Evolutionary conservation across 2,888 invertebrate species (phyloP).

Genomic region (Hipparchia sbordonii): DNA sequence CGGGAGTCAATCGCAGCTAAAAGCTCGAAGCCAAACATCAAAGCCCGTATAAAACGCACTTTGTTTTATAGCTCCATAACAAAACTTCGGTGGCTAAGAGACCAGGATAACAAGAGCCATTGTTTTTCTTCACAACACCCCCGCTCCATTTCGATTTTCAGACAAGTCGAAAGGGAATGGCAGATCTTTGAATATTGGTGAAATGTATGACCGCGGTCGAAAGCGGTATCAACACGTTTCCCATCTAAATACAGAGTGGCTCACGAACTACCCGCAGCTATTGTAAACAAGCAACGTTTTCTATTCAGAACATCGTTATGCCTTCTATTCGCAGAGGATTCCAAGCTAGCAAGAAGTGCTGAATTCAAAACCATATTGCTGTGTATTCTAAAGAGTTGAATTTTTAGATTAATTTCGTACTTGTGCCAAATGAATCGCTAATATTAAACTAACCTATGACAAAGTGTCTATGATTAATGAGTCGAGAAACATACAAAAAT

Average conservation of each 20-base stretch:
- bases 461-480: too few relatives aligned
- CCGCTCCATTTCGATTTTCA: slow-evolving; percentile 39
- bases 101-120: slow-evolving; percentile 53
- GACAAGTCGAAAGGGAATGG: slow-evolving; percentile 45
- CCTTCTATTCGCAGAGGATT: slow-evolving; percentile 56
- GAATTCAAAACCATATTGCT: neutral
- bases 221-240: slow-evolving; percentile 70
- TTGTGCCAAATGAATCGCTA: too few relatives aligned
- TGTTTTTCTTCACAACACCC: slow-evolving; percentile 51
- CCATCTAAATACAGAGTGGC: slow-evolving; percentile 75
- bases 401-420: too few relatives aligned
- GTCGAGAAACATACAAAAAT: too few relatives aligned
- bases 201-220: slow-evolving; percentile 62
- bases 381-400: too few relatives aligned
- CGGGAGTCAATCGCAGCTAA: slow-evolving; percentile 69
- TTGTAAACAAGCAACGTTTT: slow-evolving; percentile 77
- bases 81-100: slow-evolving; percentile 32
- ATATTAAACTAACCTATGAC: too few relatives aligned
- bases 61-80: slow-evolving; percentile 75
- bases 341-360: neutral
- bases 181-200: slow-evolving; percentile 58
- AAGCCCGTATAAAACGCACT: slow-evolving; percentile 77
- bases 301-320: slow-evolving; percentile 76
- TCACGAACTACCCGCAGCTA: slow-evolving; percentile 79
- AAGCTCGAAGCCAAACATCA: slow-evolving; percentile 76